Evolutionary conservation across 2,797 vertebrate genomes (phyloP).

Genomic region (Limnodromus scolopaceus): DNA sequence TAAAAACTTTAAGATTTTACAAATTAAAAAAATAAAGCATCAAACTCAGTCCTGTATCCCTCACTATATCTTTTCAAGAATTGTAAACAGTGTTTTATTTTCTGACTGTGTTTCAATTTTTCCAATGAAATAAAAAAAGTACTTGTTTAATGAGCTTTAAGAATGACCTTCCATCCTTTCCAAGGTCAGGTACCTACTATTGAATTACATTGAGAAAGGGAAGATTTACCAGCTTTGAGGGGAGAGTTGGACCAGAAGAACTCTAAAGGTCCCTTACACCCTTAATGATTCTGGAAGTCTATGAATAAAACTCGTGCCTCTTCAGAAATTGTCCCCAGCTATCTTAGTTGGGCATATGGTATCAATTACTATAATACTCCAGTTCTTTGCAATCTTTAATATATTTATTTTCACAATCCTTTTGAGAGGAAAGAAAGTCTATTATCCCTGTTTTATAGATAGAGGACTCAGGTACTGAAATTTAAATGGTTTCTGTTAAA

Average conservation of each 20-base stretch:
- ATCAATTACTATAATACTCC: constrained; percentile 50
- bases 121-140: not conserved
- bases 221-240: not conserved
- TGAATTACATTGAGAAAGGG: not conserved
- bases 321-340: constrained; percentile 38
- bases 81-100: not conserved
- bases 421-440: constrained; percentile 35
- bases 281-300: not conserved
- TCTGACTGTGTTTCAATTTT: not conserved
- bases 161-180: not conserved
- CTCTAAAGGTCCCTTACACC: not conserved
- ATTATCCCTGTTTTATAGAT: constrained; percentile 32
- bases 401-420: constrained; percentile 51
- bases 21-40: not conserved
- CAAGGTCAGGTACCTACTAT: not conserved
- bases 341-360: constrained; percentile 46
- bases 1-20: not conserved
- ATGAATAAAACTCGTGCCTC: constrained; percentile 31
- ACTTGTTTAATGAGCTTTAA: not conserved
- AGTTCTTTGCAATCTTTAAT: constrained; percentile 27
- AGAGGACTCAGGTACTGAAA: not conserved
- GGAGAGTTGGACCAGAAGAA: not conserved
- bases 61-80: not conserved
- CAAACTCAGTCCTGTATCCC: not conserved
- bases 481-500: constrained; percentile 29